Percentiles rank a stretch among this genome's conserved stretches.
These are phyloP conservation scores for Puntigrus tetrazona DNA, from an alignment of 2,113 vertebrate genomes.

Conservation along the genomic window DNA sequence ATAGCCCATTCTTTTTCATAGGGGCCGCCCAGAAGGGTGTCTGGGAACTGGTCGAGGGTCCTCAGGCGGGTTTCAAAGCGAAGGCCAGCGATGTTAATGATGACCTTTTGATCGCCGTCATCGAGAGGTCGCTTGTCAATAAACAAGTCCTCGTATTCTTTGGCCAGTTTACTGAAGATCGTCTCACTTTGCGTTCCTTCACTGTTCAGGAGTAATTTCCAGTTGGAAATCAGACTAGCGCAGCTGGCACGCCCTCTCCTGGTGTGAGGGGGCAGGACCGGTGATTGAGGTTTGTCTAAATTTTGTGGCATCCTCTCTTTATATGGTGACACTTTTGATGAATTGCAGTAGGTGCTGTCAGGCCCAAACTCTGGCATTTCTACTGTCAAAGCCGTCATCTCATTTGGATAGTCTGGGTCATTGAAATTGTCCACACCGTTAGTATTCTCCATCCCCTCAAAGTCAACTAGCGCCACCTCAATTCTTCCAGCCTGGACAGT, in stretches of 20 bases:
- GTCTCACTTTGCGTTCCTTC: slow-evolving; percentile 82
- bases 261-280: slow-evolving; percentile 54
- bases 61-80: slow-evolving; percentile 91
- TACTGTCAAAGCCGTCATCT: slow-evolving; percentile 69
- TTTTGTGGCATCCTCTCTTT: slow-evolving; percentile 62
- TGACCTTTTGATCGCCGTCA: slow-evolving; percentile 88
- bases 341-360: slow-evolving; percentile 50
- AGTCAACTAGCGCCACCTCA: slow-evolving; percentile 89
- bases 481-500: slow-evolving; percentile 78
- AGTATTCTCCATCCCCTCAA: slow-evolving; percentile 82
- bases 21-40: slow-evolving; percentile 90
- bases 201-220: slow-evolving; percentile 80
- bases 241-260: slow-evolving; percentile 74
- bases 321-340: slow-evolving; percentile 54
- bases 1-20: slow-evolving; percentile 87
- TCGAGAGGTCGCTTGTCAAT: slow-evolving; percentile 78
- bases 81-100: slow-evolving; percentile 94
- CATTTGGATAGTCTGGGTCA: slow-evolving; percentile 72
- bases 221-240: slow-evolving; percentile 83
- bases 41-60: slow-evolving; percentile 90
- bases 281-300: slow-evolving; percentile 61
- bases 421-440: slow-evolving; percentile 70
- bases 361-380: slow-evolving; percentile 62
- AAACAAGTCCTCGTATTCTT: slow-evolving; percentile 82
- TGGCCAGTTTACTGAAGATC: slow-evolving; percentile 81